These are phyloP conservation scores for Drosophila picticornis DNA, from an alignment of 2,888 invertebrate genomes.

Conservation along the genomic window DNA sequence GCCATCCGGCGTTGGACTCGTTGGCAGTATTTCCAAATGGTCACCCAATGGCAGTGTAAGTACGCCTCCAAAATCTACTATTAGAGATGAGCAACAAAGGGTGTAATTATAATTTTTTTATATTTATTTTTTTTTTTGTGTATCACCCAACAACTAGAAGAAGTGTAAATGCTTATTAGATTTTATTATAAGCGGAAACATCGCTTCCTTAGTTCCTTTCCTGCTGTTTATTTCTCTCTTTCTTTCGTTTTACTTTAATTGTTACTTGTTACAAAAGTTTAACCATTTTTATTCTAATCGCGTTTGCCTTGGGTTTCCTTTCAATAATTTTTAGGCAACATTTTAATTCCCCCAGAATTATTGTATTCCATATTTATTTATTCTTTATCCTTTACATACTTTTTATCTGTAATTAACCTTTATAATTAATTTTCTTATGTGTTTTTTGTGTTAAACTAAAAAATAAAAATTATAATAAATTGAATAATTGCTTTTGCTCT, in stretches of 20 bases:
- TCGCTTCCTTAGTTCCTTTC: neutral
- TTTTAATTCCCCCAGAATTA: neutral
- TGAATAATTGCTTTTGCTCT: neutral
- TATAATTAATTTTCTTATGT: neutral
- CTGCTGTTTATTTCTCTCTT: neutral
- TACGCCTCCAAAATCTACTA: conserved; percentile 47
- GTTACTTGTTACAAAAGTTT: neutral
- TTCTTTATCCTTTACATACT: neutral
- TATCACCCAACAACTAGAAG: neutral
- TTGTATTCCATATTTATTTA: neutral
- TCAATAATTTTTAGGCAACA: neutral
- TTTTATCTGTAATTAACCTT: neutral
- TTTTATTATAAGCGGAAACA: neutral
- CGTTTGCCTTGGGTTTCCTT: neutral
- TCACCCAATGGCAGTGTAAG: conserved; percentile 85
- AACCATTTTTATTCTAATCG: neutral
- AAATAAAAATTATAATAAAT: neutral
- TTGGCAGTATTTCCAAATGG: conserved; percentile 83
- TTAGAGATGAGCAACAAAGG: neutral
- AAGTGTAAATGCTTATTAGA: neutral
- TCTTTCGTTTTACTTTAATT: neutral
- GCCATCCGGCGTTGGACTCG: conserved; percentile 49
- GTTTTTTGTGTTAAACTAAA: neutral
- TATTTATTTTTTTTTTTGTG: neutral
- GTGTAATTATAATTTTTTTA: neutral